Evolutionary conservation across 2,113 vertebrate species (phyloP), one percentile per base, ranked within the genome.

Genomic region (Muntiacus reevesi): DNA sequence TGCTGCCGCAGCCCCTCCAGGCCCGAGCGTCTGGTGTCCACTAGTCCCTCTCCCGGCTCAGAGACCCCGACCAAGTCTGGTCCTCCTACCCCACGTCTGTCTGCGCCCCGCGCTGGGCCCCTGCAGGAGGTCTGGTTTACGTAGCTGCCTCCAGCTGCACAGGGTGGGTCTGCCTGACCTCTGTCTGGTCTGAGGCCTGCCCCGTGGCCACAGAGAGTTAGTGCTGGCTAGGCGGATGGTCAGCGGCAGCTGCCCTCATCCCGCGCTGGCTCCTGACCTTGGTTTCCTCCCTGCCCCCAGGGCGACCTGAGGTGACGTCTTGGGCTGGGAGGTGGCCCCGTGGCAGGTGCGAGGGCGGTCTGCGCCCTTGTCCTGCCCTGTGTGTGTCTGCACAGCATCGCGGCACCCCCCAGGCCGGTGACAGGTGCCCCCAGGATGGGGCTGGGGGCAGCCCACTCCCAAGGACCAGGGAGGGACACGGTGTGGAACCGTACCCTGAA

Each of bases 171-270:
- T n/a, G 79, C 50, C 79, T 28, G 47, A 47, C 79, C 79, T 33
- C 30, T 17, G 17, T 19, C 79, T 52, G 30, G 47, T n/a, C 79
- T 52, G 45, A 81, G 78, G 78, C 45, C 6, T 6, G 50, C 9
- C n/a, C 47, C 2, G 0, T 1, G 2, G 47, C 62, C 14, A 0
- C 62, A 11, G 47, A 13, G 23, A 28, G 16, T 8, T 3, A 19
- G 64, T 5, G 10, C n/a, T 28, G 2, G 50, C 59, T 62, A 55
- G 19, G 9, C 3, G 0, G 54, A 11, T 7, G 33, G 43, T 54
- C 16, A 13, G 21, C 33, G 84, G 50, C 52, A 21, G 27, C 14
- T 59, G 7, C 52, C 4, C 40, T 59, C n/a, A 0, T 21, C 17
- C 7, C 2, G 57, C 14, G 0, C n/a, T 6, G 55, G 17, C 67